These are phyloP conservation scores for Micromussa lordhowensis DNA, from an alignment of 92 coral and sea anemone genomes.

Conservation along the genomic window DNA sequence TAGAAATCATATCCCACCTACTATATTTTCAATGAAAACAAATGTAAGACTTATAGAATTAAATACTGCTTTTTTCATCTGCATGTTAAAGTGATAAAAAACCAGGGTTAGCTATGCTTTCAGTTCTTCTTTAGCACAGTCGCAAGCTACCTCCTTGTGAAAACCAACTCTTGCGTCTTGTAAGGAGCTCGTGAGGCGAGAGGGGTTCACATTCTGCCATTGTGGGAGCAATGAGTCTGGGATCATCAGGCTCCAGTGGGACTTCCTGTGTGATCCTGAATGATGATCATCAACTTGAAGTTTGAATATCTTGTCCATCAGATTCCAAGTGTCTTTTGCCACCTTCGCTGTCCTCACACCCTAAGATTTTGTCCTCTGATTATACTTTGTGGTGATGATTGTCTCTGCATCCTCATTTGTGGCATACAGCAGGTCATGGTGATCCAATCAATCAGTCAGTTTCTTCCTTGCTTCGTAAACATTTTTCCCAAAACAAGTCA, in stretches of 20 bases:
- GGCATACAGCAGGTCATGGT: constrained; percentile 37
- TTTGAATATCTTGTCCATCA: constrained; percentile 42
- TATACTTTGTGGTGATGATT: constrained; percentile 45
- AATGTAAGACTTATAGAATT: too few species aligned
- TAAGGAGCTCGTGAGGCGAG: too few species aligned
- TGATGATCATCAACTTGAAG: constrained; percentile 45
- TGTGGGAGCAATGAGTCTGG: too few species aligned
- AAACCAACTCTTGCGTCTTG: not conserved
- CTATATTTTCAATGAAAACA: too few species aligned
- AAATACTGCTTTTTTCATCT: too few species aligned
- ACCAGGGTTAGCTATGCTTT: too few species aligned
- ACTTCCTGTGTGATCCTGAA: not conserved
- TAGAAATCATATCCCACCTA: too few species aligned
- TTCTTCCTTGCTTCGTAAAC: constrained; percentile 61
- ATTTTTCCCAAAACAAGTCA: constrained; percentile 29
- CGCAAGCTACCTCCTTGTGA: too few species aligned
- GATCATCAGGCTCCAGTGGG: too few species aligned
- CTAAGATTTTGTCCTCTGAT: constrained; percentile 59
- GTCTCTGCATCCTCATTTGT: constrained; percentile 38
- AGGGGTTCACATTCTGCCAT: too few species aligned
- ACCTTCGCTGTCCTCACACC: constrained; percentile 45
- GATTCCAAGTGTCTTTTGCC: constrained; percentile 42
- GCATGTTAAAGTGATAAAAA: too few species aligned
- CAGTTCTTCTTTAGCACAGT: too few species aligned
- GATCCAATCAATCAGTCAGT: constrained; percentile 65